Evolutionary conservation across 2,888 invertebrate species (phyloP), one percentile per base, ranked within the genome.

Genomic region (Hesperia comma): DNA sequence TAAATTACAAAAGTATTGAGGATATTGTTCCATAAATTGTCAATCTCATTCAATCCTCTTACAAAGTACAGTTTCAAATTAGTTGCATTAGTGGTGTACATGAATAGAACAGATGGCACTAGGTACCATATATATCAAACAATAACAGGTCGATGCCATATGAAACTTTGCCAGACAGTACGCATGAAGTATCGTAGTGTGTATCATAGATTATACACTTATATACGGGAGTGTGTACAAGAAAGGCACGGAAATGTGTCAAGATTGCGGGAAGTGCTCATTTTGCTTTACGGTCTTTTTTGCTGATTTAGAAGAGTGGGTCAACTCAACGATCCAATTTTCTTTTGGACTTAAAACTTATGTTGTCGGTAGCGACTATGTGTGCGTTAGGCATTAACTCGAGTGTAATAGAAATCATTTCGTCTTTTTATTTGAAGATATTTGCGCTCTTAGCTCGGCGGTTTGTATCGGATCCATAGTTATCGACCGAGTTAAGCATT

Each of bases 171-270:
- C 17, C 43, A 14, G 41, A 5, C 26, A 46, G 15, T 17, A 46
- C 43, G 43, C 8, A n/a, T 46, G 43, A 12, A 49, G 17, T 49
- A 17, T 19, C 12, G 37, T 37, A 37, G 54, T 54, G 54, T 26
- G 26, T 26, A 26, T 26, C 26, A 26, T 26, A 26, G 26, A 26
- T 26, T 26, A 26, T 26, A 26, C 26, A 26, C 26, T 26, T 26
- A 26, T 26, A 26, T 26, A 26, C 26, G 26, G 26, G 26, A 56
- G 37, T 17, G n/a, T 32, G 33, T 57, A 57, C 7, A 41, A 41
- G 41, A 54, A 54, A 54, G 32, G 14, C 41, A 21, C 57, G 57
- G 57, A 57, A 57, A 57, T 57, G 41, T 57, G 57, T 57, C 57
- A 57, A 57, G 57, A 57, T 57, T 57, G 41, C 8, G 40, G 21